Evolutionary conservation across 2,888 invertebrate genomes (phyloP), one percentile per base, ranked within the genome.

Genomic region (Limnephilus rhombicus): DNA sequence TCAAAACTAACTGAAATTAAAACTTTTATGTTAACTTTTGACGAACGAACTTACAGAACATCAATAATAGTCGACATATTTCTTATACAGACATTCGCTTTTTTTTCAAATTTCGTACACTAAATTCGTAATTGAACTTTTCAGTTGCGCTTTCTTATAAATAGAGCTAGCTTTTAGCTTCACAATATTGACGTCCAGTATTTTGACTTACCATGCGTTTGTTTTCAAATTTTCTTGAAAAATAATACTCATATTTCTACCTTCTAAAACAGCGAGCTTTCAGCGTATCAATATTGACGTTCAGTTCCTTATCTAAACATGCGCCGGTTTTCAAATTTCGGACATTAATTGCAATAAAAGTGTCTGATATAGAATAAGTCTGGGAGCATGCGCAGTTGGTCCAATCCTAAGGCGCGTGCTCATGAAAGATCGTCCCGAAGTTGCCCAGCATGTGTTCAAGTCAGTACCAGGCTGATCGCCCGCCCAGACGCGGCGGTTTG

Each of bases 381-480:
- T 31, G 13, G 34, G 90, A 83, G 90, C 90, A 83, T 90, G 90
- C 90, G 90, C 90, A 45, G 24, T 90, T 0, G 11, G 82, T 3
- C 29, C 82, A 9, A 49, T 45, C 49, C 49, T 11, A 81, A 34
- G 31, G 82, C 90, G 90, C 88, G 45, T 92, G 92, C 89, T 91
- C 92, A n/a, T 31, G 31, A 29, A 81, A n/a, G 29, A 81, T 31
- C 81, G 34, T 41, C 29, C 90, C 68, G 87, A 86, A 81, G 68
- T 41, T 68, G 68, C 87, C 86, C 91, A 49, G 91, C 87, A 53
- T 91, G 92, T 92, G 86, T 92, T 15, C 85, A 81, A 31, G 88
- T 92, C 92, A 92, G 92, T 92, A 80, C 85, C 15, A 34, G 89
- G 85, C 31, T 91, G 92, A 31, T 45, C 90, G 90, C n/a, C 5